A percentile compares a stretch with the other conserved stretches of the same genome.
Evolutionary conservation across 2,113 vertebrate species (phyloP).

Genomic region (Cavia aperea): DNA sequence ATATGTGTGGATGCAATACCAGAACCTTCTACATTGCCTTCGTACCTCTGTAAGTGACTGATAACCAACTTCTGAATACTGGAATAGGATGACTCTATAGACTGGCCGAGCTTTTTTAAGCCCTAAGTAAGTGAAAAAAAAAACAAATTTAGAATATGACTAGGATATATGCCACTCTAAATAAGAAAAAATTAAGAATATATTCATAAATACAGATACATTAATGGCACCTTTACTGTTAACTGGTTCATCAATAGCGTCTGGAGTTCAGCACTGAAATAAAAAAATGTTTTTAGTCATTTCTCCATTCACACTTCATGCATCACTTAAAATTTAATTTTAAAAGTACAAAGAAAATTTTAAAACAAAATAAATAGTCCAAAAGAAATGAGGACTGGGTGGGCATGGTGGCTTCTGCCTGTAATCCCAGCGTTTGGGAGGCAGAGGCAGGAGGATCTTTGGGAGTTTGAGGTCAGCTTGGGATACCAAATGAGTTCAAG

Average conservation of each 20-base stretch:
- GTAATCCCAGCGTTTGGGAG: not conserved
- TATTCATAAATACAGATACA: not conserved
- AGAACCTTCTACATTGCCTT: not conserved
- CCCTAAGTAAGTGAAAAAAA: constrained; percentile 79
- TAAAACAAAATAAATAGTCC: constrained; percentile 39
- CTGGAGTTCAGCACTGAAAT: constrained; percentile 89
- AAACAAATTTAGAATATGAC: constrained; percentile 44
- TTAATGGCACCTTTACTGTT: constrained; percentile 88
- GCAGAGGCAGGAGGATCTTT: not conserved
- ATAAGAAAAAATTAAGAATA: not conserved
- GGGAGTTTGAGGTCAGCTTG: not conserved
- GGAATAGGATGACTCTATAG: constrained; percentile 97
- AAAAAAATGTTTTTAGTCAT: constrained; percentile 27
- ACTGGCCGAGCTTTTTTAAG: constrained; percentile 96
- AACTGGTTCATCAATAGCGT: constrained; percentile 96
- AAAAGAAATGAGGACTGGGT: not conserved
- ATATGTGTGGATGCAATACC: not conserved
- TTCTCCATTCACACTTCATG: constrained; percentile 39
- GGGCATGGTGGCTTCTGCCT: not conserved
- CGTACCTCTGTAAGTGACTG: constrained; percentile 95
- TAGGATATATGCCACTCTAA: not conserved
- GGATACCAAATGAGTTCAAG: not conserved
- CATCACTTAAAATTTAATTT: constrained; percentile 32
- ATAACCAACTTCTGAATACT: constrained; percentile 98
- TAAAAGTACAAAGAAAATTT: constrained; percentile 42